Evolutionary conservation across 2,797 vertebrate genomes (phyloP).

Genomic region (Decapterus maruadsi): DNA sequence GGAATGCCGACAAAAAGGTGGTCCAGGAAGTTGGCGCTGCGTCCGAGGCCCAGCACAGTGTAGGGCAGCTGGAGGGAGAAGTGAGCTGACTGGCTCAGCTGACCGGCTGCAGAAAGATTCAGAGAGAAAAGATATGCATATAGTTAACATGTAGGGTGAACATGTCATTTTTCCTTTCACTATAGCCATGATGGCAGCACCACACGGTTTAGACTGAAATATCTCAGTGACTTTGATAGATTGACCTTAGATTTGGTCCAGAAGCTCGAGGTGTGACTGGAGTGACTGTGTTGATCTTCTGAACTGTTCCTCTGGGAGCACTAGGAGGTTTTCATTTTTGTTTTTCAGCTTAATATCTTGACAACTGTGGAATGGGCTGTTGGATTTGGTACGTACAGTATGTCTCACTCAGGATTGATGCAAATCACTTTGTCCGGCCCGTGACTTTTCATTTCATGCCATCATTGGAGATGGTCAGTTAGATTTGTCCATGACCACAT

Average conservation of each 20-base stretch:
- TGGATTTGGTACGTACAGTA: not conserved
- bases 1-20: slow-evolving; percentile 96
- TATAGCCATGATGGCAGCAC: not conserved
- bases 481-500: no score
- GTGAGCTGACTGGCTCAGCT: slow-evolving; percentile 96
- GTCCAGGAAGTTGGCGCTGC: slow-evolving; percentile 97
- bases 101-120: slow-evolving; percentile 86
- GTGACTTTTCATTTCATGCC: no score
- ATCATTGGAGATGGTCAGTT: not conserved
- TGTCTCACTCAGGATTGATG: not conserved
- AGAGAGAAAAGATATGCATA: slow-evolving; percentile 15
- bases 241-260: not conserved
- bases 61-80: slow-evolving; percentile 96
- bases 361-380: not conserved
- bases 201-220: not conserved
- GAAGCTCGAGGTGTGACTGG: not conserved
- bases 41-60: slow-evolving; percentile 94
- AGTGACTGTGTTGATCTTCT: not conserved
- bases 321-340: not conserved
- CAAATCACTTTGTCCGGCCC: no score
- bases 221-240: not conserved
- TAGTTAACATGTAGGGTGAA: not conserved
- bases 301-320: not conserved
- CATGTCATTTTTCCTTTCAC: not conserved
- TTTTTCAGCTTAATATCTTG: not conserved